These are phyloP conservation scores for Lanistes nyassanus DNA, from an alignment of 1,140 invertebrate genomes.

Conservation along the genomic window DNA sequence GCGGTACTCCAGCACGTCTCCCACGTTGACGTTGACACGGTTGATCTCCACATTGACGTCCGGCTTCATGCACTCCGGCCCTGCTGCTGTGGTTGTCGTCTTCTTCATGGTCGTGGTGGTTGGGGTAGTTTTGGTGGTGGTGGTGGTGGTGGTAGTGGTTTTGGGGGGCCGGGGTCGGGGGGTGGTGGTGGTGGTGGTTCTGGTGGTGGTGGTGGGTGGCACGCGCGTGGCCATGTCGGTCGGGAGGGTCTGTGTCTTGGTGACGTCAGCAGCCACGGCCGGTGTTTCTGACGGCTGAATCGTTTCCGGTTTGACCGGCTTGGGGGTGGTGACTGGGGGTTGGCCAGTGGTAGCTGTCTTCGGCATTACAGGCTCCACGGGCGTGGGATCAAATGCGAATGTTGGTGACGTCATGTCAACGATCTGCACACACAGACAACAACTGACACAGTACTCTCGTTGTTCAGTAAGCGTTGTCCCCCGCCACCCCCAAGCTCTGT, in stretches of 20 bases:
- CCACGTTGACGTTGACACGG: constrained; percentile 73
- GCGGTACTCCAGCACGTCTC: constrained; percentile 79
- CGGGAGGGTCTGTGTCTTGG: not conserved
- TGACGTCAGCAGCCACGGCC: not conserved
- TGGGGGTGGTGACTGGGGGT: constrained; percentile 21
- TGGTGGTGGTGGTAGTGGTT: not conserved
- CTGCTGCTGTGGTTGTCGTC: not conserved
- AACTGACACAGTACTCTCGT: not conserved
- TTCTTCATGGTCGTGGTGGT: not conserved
- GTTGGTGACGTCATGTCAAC: constrained; percentile 23
- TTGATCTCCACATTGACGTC: constrained; percentile 34
- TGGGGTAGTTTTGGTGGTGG: not conserved
- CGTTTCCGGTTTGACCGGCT: not conserved
- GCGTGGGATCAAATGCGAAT: constrained; percentile 34
- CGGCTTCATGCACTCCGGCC: constrained; percentile 12
- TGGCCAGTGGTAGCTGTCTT: constrained; percentile 25
- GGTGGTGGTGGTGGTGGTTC: too few species aligned
- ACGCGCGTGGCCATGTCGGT: too few species aligned
- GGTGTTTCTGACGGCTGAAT: constrained; percentile 16
- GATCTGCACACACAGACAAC: constrained; percentile 9
- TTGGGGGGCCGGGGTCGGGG: not conserved
- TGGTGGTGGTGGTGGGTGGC: too few species aligned
- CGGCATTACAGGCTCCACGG: constrained; percentile 30
- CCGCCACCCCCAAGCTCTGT: too few species aligned
- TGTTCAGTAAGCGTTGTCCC: too few species aligned